A percentile compares a stretch with the other conserved stretches of the same genome.
phyloP scores from a whole-genome alignment of 1,140 invertebrate species.

The Holcopasites calliopsidis region DNA sequence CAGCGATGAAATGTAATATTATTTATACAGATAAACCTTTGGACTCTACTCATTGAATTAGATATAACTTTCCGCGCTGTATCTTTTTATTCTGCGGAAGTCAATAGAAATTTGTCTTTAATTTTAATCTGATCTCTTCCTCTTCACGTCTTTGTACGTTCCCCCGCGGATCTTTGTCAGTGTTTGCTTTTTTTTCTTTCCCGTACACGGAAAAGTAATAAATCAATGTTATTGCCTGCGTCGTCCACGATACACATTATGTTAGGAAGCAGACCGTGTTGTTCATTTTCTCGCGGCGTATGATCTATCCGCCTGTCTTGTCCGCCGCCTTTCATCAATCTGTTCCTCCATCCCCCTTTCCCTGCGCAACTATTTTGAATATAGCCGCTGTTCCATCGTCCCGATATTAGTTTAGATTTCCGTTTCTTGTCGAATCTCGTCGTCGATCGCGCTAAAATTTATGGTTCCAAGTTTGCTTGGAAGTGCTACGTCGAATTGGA shows the following conservation, averaged over 20 bases:
- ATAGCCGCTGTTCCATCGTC: neutral
- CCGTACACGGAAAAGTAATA: conserved; percentile 11
- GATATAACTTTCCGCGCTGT: too few relatives aligned
- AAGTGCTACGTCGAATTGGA: conserved; percentile 9
- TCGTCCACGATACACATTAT: conserved; percentile 25
- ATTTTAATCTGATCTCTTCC: too few relatives aligned
- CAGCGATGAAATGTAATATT: too few relatives aligned
- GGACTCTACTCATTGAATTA: too few relatives aligned
- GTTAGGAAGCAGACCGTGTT: neutral
- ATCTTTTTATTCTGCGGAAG: too few relatives aligned
- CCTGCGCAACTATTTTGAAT: neutral
- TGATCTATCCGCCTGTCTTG: conserved; percentile 21
- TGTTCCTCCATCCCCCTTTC: neutral
- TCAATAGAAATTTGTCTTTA: too few relatives aligned
- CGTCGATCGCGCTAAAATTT: neutral
- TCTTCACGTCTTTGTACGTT: too few relatives aligned
- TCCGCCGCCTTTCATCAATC: conserved; percentile 26
- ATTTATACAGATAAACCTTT: too few relatives aligned
- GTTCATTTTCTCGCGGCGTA: conserved; percentile 9
- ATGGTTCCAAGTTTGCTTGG: neutral
- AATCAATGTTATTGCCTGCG: conserved; percentile 37
- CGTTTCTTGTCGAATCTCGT: conserved; percentile 24
- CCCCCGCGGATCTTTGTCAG: too few relatives aligned
- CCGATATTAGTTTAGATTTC: conserved; percentile 36
- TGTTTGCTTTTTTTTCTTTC: too few relatives aligned